Evolutionary conservation across 2,888 invertebrate genomes (phyloP).

Genomic region (Papilio elwesi): DNA sequence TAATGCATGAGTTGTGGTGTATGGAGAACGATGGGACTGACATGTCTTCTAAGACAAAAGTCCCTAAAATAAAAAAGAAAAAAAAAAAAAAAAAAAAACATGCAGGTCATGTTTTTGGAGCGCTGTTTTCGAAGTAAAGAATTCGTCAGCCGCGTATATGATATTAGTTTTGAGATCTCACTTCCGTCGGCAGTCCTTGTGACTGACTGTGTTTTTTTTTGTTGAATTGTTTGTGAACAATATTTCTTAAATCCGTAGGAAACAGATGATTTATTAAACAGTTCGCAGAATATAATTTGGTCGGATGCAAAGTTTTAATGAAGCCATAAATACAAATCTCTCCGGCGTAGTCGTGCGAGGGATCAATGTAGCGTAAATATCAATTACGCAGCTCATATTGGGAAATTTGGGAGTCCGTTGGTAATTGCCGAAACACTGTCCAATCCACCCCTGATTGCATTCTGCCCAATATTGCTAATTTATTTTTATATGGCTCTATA

Average conservation of each 20-base stretch:
- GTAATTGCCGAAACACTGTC: conserved; percentile 61
- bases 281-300: conserved; percentile 25
- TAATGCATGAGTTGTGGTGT: too few relatives aligned
- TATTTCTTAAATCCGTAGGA: not conserved
- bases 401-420: conserved; percentile 66
- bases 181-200: too few relatives aligned
- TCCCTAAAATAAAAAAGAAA: too few relatives aligned
- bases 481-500: conserved; percentile 72
- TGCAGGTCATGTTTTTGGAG: too few relatives aligned
- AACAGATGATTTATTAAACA: conserved; percentile 6
- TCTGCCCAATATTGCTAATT: conserved; percentile 75
- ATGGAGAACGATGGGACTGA: too few relatives aligned
- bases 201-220: not conserved
- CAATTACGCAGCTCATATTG: conserved; percentile 73
- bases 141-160: too few relatives aligned
- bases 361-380: conserved; percentile 78
- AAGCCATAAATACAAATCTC: conserved; percentile 63
- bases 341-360: conserved; percentile 55
- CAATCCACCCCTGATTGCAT: conserved; percentile 60
- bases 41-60: too few relatives aligned
- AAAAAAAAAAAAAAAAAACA: too few relatives aligned
- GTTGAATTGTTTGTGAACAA: not conserved
- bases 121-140: too few relatives aligned
- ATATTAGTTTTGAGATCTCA: too few relatives aligned
- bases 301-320: conserved; percentile 54